Evolutionary conservation across 2,888 invertebrate genomes (phyloP).

Genomic region (Sericinus montela): DNA sequence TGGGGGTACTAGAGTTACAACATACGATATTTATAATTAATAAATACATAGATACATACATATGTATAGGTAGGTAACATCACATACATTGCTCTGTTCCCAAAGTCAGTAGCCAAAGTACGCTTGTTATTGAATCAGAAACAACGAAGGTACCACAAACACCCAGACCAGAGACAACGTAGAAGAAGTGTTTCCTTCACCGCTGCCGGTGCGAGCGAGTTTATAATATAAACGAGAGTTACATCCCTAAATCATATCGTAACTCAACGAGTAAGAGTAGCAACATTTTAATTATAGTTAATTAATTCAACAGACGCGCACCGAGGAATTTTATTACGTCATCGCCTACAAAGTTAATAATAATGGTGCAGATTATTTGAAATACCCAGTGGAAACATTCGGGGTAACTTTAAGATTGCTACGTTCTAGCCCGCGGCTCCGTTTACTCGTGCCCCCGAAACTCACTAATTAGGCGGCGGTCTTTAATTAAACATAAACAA

Average conservation of each 20-base stretch:
- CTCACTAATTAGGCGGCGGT: constrained; percentile 3
- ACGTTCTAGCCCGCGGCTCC: constrained; percentile 7
- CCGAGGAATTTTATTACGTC: constrained; percentile 3
- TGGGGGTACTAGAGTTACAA: not conserved
- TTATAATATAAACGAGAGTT: no score
- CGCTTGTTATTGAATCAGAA: no score
- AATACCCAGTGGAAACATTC: constrained; percentile 1
- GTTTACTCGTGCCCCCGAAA: not conserved
- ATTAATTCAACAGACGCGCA: constrained; percentile 10
- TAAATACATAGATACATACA: no score
- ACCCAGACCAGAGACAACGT: no score
- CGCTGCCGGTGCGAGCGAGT: no score
- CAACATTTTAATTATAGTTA: constrained; percentile 12
- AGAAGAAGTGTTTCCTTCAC: no score
- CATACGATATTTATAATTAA: not conserved
- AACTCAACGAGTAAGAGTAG: not conserved
- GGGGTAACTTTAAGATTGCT: not conserved
- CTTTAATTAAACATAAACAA: constrained; percentile 17
- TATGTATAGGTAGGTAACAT: no score
- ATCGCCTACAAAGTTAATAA: constrained; percentile 2
- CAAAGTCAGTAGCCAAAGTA: no score
- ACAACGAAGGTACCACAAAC: no score
- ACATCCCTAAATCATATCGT: no score
- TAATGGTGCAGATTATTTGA: constrained; percentile 1
- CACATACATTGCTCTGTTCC: no score